Evolutionary conservation across 2,113 vertebrate genomes (phyloP), one percentile per base, ranked within the genome.

Genomic region (Semnornis frantzii): DNA sequence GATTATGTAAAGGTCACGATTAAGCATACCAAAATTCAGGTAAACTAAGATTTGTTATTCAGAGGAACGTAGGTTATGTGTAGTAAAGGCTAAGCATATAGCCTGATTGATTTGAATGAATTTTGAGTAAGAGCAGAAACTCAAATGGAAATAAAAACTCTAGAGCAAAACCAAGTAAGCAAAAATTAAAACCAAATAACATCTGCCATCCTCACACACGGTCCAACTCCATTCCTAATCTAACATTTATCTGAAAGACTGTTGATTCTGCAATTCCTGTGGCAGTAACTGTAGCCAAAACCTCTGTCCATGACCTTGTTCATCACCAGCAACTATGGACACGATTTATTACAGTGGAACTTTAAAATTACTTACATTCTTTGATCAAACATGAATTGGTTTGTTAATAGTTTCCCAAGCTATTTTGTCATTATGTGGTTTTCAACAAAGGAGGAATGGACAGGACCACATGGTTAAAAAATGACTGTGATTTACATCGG

Each of bases 1-100:
- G 98, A 99, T 21, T 98, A 98, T 8, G 98, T 99, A 80, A 97
- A 92, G 95, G 98, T 99, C 85, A 97, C 98, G 90, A 99, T 99
- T 62, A 97, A 97, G 54, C 99, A 99, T 76, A 98, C 97, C 18
- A 96, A 96, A 73, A 88, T 93, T 33, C 97, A 98, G 98, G 98
- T 99, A 97, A 96, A 82, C 89, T 28, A 77, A 90, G n/a, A 55
- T 13, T 77, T 44, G 59, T 74, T 80, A 30, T 74, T 87, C 55
- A 82, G 30, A 72, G 7, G 8, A 82, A 42, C 48, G 15, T 42
- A 77, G 27, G 23, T 65, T 73, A 5, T 58, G 9, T 34, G 9
- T 60, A 21, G 31, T 50, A 75, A 89, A 74, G 16, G 17, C 37
- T 71, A 28, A 87, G 24, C 30, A 30, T 44, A 62, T 27, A 71